Percentiles rank a stretch among this genome's conserved stretches.
phyloP scores from a whole-genome alignment of 2,888 invertebrate species.

The Cataglyphis livida region DNA sequence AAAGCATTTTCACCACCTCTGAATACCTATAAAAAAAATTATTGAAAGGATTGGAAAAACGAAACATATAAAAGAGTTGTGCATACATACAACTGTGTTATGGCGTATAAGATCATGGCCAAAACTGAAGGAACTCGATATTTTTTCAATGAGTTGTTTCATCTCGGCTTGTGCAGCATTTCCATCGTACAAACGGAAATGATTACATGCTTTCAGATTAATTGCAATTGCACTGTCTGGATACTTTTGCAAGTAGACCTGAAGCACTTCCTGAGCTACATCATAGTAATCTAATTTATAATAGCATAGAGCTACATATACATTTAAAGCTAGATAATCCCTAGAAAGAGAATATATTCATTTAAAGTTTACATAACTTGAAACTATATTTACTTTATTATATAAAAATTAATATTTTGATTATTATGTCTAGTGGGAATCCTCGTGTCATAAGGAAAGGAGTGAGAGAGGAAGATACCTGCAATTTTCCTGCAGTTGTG shows the following conservation, averaged over 20 bases:
- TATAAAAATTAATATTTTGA: background rate
- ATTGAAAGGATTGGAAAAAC: background rate
- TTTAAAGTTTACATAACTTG: background rate
- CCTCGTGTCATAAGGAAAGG: background rate
- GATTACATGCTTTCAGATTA: constrained; percentile 96
- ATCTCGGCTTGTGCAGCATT: constrained; percentile 97
- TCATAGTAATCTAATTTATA: constrained; percentile 99
- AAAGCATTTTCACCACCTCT: constrained; percentile 97
- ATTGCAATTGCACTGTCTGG: constrained; percentile 98
- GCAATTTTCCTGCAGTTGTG: constrained; percentile 55
- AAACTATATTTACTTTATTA: background rate
- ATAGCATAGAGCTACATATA: constrained; percentile 98
- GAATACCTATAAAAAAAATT: constrained; percentile 88
- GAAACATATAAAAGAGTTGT: background rate
- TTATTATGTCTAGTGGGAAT: background rate
- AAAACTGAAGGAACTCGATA: constrained; percentile 89
- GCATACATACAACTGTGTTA: constrained; percentile 93
- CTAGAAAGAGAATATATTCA: constrained; percentile 51
- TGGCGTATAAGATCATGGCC: constrained; percentile 97
- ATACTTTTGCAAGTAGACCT: constrained; percentile 95
- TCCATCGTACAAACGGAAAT: constrained; percentile 95
- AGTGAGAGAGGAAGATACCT: constrained; percentile 62
- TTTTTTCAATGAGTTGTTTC: constrained; percentile 91
- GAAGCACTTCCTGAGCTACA: constrained; percentile 98
- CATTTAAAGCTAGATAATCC: constrained; percentile 96